These are phyloP conservation scores for Hypanus sabinus DNA, from an alignment of 2,113 vertebrate species.

Conservation along the genomic window DNA sequence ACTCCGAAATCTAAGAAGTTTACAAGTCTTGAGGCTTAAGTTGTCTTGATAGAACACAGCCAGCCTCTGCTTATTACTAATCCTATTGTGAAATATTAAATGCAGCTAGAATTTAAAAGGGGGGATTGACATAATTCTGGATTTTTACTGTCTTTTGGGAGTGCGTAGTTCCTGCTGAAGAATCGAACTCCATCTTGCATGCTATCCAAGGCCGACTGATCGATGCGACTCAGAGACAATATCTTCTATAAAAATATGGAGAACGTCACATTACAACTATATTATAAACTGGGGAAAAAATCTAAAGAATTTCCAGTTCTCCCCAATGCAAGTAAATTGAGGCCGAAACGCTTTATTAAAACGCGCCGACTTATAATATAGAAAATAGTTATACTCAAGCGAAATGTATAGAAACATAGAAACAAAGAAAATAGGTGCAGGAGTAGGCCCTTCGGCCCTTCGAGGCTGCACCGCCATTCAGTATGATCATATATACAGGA, in stretches of 20 bases:
- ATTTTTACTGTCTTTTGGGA: not conserved
- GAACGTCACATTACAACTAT: not conserved
- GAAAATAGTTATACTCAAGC: not conserved
- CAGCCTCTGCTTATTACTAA: not conserved
- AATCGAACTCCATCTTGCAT: not conserved
- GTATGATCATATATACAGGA: too few relatives aligned
- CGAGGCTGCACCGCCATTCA: too few relatives aligned
- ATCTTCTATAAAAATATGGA: not conserved
- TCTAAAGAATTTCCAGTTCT: not conserved
- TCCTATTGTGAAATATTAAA: too few relatives aligned
- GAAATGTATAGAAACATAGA: too few relatives aligned
- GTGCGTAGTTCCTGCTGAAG: too few relatives aligned
- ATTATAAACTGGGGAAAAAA: not conserved
- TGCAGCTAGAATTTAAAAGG: too few relatives aligned
- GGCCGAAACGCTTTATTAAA: not conserved
- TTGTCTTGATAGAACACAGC: not conserved
- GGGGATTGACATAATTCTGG: not conserved
- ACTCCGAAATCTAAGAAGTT: not conserved
- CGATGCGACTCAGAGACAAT: not conserved
- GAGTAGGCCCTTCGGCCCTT: too few relatives aligned
- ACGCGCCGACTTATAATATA: not conserved
- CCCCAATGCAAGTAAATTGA: not conserved
- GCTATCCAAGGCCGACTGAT: not conserved
- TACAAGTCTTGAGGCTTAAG: not conserved
- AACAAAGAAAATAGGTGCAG: too few relatives aligned